Conservation (phyloP, 2,113 vertebrate species). For the Burhinus oedicnemus region DNA sequence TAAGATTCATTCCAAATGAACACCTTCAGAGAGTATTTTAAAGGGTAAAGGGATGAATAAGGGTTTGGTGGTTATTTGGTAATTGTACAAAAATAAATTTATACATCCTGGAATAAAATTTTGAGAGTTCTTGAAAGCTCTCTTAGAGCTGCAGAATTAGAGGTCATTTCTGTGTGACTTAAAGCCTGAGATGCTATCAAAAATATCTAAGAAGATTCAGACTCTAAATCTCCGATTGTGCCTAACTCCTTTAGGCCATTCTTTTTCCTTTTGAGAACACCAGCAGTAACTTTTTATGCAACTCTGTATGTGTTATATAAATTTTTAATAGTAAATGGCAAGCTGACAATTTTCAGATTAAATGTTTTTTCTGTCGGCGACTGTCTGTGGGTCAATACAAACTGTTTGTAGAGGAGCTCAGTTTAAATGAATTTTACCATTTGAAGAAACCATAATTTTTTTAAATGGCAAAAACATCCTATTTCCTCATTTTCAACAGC, state of each 20-base stretch:
- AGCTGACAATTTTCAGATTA: conserved; percentile 5
- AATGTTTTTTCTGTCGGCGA: neutral
- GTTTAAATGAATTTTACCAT: neutral
- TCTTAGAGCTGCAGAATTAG: neutral
- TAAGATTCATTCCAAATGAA: neutral
- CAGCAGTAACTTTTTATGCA: neutral
- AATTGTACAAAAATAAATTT: neutral
- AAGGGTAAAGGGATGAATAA: neutral
- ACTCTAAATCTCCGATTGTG: neutral
- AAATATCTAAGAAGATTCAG: neutral
- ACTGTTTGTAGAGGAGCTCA: neutral
- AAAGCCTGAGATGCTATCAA: neutral
- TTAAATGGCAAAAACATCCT: neutral
- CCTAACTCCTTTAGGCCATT: neutral
- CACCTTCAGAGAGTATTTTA: neutral
- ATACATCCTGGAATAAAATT: neutral
- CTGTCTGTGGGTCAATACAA: conserved; percentile 27
- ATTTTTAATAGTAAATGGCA: conserved; percentile 19
- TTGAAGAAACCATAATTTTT: neutral
- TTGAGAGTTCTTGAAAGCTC: neutral
- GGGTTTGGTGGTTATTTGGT: neutral
- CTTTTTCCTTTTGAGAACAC: neutral
- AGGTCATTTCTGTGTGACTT: neutral
- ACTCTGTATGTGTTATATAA: neutral
- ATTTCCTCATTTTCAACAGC: neutral